Evolutionary conservation across 92 coral and sea anemone genomes (phyloP).

Genomic region (Bergia puertoricense): DNA sequence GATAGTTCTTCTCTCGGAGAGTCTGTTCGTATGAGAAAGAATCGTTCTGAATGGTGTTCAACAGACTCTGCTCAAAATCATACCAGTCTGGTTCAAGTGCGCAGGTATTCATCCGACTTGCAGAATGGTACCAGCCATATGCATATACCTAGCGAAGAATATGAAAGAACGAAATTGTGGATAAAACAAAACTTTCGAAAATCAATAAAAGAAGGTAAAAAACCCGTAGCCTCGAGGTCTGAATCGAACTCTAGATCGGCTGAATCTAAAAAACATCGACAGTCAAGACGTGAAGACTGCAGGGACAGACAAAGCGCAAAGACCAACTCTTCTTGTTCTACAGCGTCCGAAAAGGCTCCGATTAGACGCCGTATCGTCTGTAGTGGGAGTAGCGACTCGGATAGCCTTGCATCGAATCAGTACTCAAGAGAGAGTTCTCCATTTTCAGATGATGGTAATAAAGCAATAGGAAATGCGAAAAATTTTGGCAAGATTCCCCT

Average conservation of each 20-base stretch:
- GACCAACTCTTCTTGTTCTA: background rate
- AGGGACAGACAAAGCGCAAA: background rate
- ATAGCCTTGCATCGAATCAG: background rate
- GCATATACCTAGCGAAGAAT: constrained; percentile 1
- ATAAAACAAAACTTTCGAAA: constrained; percentile 28
- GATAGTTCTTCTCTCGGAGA: background rate
- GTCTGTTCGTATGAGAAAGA: background rate
- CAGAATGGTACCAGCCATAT: background rate
- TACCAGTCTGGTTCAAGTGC: background rate
- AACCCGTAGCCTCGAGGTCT: background rate
- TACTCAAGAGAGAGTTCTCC: background rate
- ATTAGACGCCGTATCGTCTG: background rate
- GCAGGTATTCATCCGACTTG: background rate
- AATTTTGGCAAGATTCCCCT: background rate
- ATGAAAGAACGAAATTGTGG: constrained; percentile 39
- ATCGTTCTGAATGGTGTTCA: background rate
- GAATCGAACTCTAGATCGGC: background rate
- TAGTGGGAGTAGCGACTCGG: background rate
- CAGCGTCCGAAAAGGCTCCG: background rate
- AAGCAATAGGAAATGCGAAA: background rate
- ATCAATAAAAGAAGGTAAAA: background rate
- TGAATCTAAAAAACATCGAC: background rate
- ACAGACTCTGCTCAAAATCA: background rate
- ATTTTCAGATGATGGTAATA: background rate
- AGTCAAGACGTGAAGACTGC: background rate